Evolutionary conservation across 2,113 vertebrate species (phyloP).

Genomic region (Oplegnathus fasciatus): DNA sequence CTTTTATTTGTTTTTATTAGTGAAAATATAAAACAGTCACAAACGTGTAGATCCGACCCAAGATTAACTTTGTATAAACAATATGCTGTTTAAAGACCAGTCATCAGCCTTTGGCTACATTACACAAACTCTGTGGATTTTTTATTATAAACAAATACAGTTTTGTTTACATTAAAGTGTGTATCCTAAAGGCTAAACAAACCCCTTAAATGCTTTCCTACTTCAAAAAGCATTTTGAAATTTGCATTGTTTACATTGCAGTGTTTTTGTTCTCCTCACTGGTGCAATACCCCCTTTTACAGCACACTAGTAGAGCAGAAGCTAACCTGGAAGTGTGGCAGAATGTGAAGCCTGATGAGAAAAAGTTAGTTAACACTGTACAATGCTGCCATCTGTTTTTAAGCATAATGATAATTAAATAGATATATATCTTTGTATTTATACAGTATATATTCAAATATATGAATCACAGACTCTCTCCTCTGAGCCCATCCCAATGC

Average conservation of each 20-base stretch:
- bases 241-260: not conserved
- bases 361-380: not conserved
- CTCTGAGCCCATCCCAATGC: not conserved
- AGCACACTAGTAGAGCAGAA: not conserved
- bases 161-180: not conserved
- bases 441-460: not conserved
- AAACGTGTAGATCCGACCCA: not conserved
- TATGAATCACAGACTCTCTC: not conserved
- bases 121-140: not conserved
- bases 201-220: not conserved
- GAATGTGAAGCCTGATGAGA: not conserved
- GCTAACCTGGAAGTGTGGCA: not conserved
- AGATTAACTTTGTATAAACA: not conserved
- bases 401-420: not conserved
- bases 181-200: slow-evolving; percentile 5
- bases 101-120: not conserved
- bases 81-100: not conserved
- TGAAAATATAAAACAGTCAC: not conserved
- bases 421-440: not conserved
- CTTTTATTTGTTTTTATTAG: not conserved
- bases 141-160: not conserved
- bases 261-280: not conserved
- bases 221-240: not conserved
- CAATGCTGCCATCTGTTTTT: not conserved
- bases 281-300: not conserved